Evolutionary conservation across 2,113 vertebrate genomes (phyloP).

Genomic region (Pangasianodon hypophthalmus): DNA sequence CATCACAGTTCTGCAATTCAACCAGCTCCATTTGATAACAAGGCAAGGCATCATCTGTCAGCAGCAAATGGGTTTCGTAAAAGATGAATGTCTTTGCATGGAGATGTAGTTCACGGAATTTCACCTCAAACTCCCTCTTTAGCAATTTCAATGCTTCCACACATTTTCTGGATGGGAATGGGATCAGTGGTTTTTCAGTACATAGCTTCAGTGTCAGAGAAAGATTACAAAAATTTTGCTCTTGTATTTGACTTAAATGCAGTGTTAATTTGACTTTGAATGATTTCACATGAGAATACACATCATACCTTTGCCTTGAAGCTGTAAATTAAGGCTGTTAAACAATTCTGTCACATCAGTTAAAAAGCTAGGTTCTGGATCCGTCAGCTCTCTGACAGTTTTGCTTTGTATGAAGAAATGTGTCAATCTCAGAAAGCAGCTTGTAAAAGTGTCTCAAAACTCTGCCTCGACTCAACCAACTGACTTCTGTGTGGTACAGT

Average conservation of each 20-base stretch:
- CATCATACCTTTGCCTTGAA: constrained; percentile 46
- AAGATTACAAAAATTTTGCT: constrained; percentile 15
- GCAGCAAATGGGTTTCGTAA: constrained; percentile 41
- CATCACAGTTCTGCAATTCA: constrained; percentile 42
- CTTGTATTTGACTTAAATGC: constrained; percentile 13
- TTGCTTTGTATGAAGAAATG: constrained; percentile 32
- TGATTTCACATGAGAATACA: constrained; percentile 47
- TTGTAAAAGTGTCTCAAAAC: constrained; percentile 47
- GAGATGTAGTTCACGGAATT: constrained; percentile 34
- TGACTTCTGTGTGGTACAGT: constrained; percentile 46
- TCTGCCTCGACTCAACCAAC: constrained; percentile 28
- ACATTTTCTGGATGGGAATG: constrained; percentile 30
- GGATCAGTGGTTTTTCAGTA: constrained; percentile 30
- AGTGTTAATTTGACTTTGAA: constrained; percentile 38
- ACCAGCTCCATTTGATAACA: constrained; percentile 40
- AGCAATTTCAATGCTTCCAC: constrained; percentile 28
- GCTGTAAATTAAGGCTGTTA: constrained; percentile 43
- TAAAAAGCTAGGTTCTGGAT: constrained; percentile 42
- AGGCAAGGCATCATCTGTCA: constrained; percentile 24
- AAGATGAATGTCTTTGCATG: constrained; percentile 31
- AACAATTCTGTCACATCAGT: constrained; percentile 42
- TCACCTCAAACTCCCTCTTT: not conserved
- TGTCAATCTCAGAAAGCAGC: constrained; percentile 37
- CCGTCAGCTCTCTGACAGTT: constrained; percentile 29
- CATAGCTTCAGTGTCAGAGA: not conserved